Evolutionary conservation across 2,888 invertebrate genomes (phyloP), one percentile per base, ranked within the genome.

Genomic region (Leptinotarsa peninsularis): DNA sequence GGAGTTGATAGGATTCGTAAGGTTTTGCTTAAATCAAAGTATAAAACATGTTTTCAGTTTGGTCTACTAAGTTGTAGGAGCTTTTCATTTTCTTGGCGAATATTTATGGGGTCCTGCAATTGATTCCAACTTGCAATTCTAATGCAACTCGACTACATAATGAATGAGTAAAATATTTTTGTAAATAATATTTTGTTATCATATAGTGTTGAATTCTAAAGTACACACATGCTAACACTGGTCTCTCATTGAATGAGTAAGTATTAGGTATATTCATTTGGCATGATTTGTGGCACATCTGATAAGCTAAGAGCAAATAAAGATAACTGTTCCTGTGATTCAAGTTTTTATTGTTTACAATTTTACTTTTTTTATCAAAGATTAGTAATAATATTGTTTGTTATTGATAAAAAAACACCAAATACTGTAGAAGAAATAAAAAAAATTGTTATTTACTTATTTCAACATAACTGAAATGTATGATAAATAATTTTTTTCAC

Each of bases 31-130:
- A 43, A 43, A 43, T 43, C 43, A 43, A 13, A 58, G 15, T 58
- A 63, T 43, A 33, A 63, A 43, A 63, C 43, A 43, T 14, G 58
- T 63, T n/a, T 14, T 63, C n/a, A 33, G 43, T 43, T 63, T n/a
- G 63, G n/a, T 33, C 4, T 63, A 43, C 27, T n/a, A 10, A 21
- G 4, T 58, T 58, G 58, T 58, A 23, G 23, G 23, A 58, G 13
- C 15, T 21, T 23, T 58, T 14, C 21, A 18, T 23, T 23, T 58
- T 13, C 21, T 58, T 3, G 58, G 21, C 21, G 58, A 58, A 15
- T 43, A 43, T 58, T 58, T 23, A 18, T 23, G 3, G 13, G 14
- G 18, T 18, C n/a, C 18, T 13, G n/a, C 4, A 18, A 10, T 54
- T 54, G 10, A 49, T 18, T 43, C 43, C 43, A 43, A 52, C n/a